A percentile compares a stretch with the other conserved stretches of the same genome.
Evolutionary conservation across 2,888 invertebrate species (phyloP).

Genomic region (Phrixothrix hirtus): DNA sequence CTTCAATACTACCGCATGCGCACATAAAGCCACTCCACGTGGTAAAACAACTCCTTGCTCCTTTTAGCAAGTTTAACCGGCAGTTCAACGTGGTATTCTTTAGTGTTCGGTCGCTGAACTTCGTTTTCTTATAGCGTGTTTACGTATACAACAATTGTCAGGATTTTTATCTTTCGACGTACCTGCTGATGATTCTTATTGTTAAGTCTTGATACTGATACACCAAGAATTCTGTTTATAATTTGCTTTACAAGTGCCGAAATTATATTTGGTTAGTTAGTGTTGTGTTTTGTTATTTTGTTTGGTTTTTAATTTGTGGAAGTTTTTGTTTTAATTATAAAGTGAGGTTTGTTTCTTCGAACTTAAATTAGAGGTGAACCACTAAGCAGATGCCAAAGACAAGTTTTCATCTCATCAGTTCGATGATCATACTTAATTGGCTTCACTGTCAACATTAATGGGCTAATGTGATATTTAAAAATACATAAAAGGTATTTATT

Average conservation of each 20-base stretch:
- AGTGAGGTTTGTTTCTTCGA: constrained; percentile 2
- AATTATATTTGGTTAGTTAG: too few species aligned
- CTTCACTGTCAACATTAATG: constrained; percentile 6
- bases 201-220: too few species aligned
- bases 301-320: not conserved
- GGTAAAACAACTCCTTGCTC: constrained; percentile 27
- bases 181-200: constrained; percentile 14
- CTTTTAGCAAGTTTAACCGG: constrained; percentile 29
- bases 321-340: not conserved
- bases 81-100: constrained; percentile 29
- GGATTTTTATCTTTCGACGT: constrained; percentile 15
- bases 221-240: too few species aligned
- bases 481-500: constrained; percentile 1
- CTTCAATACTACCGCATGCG: constrained; percentile 20
- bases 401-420: constrained; percentile 5
- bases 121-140: constrained; percentile 16
- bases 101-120: constrained; percentile 28
- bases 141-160: constrained; percentile 16
- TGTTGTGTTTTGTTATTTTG: too few species aligned
- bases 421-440: constrained; percentile 11
- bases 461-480: constrained; percentile 7
- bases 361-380: constrained; percentile 10
- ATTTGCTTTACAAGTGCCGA: too few species aligned
- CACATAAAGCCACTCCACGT: constrained; percentile 26
- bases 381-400: constrained; percentile 9